Evolutionary conservation across 2,113 vertebrate species (phyloP), one percentile per base, ranked within the genome.

Genomic region (Ellobius talpinus): DNA sequence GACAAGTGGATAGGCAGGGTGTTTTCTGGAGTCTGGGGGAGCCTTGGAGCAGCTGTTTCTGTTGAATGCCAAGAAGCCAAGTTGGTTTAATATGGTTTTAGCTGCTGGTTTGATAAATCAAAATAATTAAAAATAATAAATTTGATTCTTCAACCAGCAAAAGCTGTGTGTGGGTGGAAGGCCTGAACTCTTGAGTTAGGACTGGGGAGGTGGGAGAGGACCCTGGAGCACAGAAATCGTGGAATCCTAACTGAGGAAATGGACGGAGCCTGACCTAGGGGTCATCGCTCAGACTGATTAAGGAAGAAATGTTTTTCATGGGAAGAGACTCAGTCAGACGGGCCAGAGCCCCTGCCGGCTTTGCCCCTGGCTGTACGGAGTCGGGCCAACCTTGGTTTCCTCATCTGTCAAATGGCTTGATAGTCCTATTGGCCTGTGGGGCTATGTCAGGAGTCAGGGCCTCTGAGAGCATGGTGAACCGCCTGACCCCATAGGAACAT

Each of bases 91-190:
- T 99, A 98, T 98, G 98, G 98, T 98, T 98, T 98, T 99, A 98
- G 99, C 98, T 98, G 98, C 98, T 95, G 98, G 98, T 99, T 99
- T 99, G 99, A 99, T 99, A 99, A 99, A 99, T 99, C 99, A 99
- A 99, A 99, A 99, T 99, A 99, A 99, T 99, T 99, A 99, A 99
- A 99, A 99, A 99, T 99, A 99, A 99, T 99, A 99, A 99, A 99
- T 99, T 99, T 98, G 98, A 98, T 98, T 98, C 98, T 73, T 98
- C 98, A 98, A 98, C 98, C 98, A 99, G 98, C 98, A 98, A 98
- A 98, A 98, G 97, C 96, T 96, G 97, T 63, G 94, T 93, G 98
- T 98, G 98, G 96, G 97, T 78, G 92, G 97, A 39, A 90, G 96
- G 97, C 97, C 98, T 91, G 97, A 95, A 97, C 93, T 96, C 84